Evolutionary conservation across 2,888 invertebrate species (phyloP).

Genomic region (Petrophora chlorosata): DNA sequence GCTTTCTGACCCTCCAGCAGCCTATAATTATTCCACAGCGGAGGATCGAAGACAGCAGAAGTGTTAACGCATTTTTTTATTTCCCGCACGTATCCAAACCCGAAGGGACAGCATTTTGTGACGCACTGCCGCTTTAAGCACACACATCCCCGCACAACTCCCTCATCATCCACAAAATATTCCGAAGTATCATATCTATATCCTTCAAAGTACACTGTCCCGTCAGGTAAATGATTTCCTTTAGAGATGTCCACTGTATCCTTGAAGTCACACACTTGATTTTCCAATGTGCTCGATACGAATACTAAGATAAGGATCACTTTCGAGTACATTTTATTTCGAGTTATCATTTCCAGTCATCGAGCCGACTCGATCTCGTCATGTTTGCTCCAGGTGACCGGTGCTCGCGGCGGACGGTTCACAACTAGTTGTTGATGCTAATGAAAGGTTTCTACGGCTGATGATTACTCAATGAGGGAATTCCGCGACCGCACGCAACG

Average conservation of each 20-base stretch:
- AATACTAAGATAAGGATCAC: slow-evolving; percentile 30
- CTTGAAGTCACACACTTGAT: slow-evolving; percentile 42
- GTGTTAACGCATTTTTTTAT: slow-evolving; percentile 45
- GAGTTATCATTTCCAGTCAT: slow-evolving; percentile 6
- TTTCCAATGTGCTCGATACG: slow-evolving; percentile 24
- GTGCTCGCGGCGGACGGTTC: slow-evolving; percentile 23
- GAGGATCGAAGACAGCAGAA: slow-evolving; percentile 47
- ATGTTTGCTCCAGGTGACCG: slow-evolving; percentile 24
- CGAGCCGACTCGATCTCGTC: slow-evolving; percentile 5
- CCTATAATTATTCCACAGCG: slow-evolving; percentile 49
- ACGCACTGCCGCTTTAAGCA: slow-evolving; percentile 52
- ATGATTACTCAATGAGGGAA: slow-evolving; percentile 53
- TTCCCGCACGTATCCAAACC: slow-evolving; percentile 41
- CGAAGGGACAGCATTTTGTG: slow-evolving; percentile 62
- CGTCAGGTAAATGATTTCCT: slow-evolving; percentile 43
- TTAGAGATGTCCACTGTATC: slow-evolving; percentile 48
- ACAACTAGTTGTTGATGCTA: slow-evolving; percentile 29
- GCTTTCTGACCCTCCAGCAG: slow-evolving; percentile 40
- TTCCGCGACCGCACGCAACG: slow-evolving; percentile 40
- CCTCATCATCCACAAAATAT: slow-evolving; percentile 46
- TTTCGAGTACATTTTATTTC: slow-evolving; percentile 32
- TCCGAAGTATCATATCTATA: slow-evolving; percentile 46
- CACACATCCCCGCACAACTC: slow-evolving; percentile 48
- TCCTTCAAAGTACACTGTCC: slow-evolving; percentile 42
- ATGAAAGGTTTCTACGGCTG: slow-evolving; percentile 24